Base-by-base conservation (phyloP, 2,888 invertebrate species). In the Drosophila maculinotata region DNA sequence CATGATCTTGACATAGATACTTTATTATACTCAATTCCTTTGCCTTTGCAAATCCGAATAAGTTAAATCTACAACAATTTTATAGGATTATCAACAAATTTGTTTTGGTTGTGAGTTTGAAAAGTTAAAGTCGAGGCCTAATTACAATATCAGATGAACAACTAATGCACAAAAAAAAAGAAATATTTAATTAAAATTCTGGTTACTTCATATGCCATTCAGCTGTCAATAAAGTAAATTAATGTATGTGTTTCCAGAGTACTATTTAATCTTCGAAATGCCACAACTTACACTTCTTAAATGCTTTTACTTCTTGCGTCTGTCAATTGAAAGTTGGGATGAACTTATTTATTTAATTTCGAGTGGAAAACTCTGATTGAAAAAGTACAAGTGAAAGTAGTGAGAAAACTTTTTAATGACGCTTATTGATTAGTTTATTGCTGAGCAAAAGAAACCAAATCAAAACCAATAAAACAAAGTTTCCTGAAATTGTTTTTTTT, bases 351-450 rank as follows among this genome's bases (percentile, higher is more conserved):
- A 73, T 66, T 73, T 66, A 56, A 70, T 73, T 67, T 58, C 33
- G 23, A 65, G 53, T 59, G 53, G 42, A 45, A 58, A 68, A 45
- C 57, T 49, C 51, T 59, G 15, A 9, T 53, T 49, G 62, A n/a
- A 9, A 49, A 51, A 60, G 10, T 25, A 31, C 31, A 36, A 33
- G 38, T 20, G 14, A 56, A 52, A 51, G 63, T 39, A 15, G 28
- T 17, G 12, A 9, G 25, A 28, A 59, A 82, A 82, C 57, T 80
- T 81, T 74, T 69, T 62, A 67, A 64, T 71, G 67, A 66, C 74
- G 66, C 62, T 74, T 74, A 78, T 80, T 74, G 82, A 76, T 69
- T 77, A 59, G 49, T 70, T 74, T 70, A 70, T 56, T 52, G 44
- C 57, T 52, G 42, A 26, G 38, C 45, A 54, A 41, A 35, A 36